Base-by-base conservation (phyloP, 2,113 vertebrate genomes). In the Sceloporus undulatus region DNA sequence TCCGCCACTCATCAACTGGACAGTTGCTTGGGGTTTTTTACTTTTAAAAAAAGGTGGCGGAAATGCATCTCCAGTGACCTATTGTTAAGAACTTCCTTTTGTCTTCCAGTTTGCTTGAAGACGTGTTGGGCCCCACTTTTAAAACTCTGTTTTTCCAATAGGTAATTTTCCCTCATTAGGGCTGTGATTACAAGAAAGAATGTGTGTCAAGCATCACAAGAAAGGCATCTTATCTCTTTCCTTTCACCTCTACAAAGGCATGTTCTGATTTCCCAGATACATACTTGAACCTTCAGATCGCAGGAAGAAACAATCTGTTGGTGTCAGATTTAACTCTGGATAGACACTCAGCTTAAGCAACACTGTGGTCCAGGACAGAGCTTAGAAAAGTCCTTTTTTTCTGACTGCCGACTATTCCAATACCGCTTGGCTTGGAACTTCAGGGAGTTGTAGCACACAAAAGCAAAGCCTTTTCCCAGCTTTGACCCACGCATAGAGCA, bases 41-140 rank as follows among this genome's bases (percentile, higher is more conserved):
- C 98, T 40, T 1, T 40, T 1, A 10, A 98, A 98, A 98, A 98
- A 70, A 94, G 93, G 8, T 92, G 93, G 93, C 96, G 98, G 99
- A 99, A 99, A 98, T 98, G 98, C 99, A 99, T 99, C 98, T 99
- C 98, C 97, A 98, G 97, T 98, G 97, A 98, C 98, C 98, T 98
- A 99, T 99, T 99, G 99, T 99, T 99, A 96, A 94, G 95, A 93
- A 94, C 97, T 98, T 99, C 98, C 98, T 98, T 98, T 95, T 98
- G 97, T 98, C 98, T 97, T 97, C 94, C 95, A 97, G 95, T 94
- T 96, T 96, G 96, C 95, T 96, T 96, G 95, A 97, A 97, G 96
- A 94, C 96, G 94, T 95, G 95, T 95, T 95, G 93, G 90, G 96
- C 92, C 96, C 95, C 92, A 29, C 95, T 96, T 96, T 96, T 96